Base-by-base conservation (phyloP, 1,140 invertebrate genomes). In the Halyomorpha halys region DNA sequence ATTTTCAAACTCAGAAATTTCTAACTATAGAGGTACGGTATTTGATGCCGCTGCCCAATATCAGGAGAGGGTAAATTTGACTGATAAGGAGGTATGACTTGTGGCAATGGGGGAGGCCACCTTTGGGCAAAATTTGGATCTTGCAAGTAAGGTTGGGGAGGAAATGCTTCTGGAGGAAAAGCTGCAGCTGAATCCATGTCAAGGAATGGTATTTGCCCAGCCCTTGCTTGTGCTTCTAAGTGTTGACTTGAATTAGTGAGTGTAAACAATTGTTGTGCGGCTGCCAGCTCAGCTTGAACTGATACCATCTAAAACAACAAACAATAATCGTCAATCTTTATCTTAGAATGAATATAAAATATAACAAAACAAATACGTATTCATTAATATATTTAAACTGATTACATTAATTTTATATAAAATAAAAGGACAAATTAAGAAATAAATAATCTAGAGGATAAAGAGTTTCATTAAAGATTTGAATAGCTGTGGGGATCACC, bases 201-300 rank as follows among this genome's bases (percentile, higher is more conserved):
- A 19, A 56, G 18, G 19, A 49, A 49, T 23, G 53, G 53, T 15
- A 56, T 23, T 15, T 56, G 53, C 4, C 19, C 19, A 23, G 18
- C 23, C 23, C 53, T 56, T 23, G 53, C 53, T 25, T 64, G 63
- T 44, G 30, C 30, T 30, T 64, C 63, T 15, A 64, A 44, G 15
- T 39, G 53, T n/a, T 59, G 63, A n/a, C 30, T 64, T 3, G 63
- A 64, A 34, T 64, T 64, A 25, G 25, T 45, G 1, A 64, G 53
- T 11, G 63, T 64, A 23, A 59, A 64, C 19, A 44, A 18, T 18
- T 64, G 63, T 39, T 64, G 63, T 11, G 63, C 63, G 23, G 63
- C 30, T 15, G 63, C 63, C 34, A 64, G 53, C 44, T 64, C 63
- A 5, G 63, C 63, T 23, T 64, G 63, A 4, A 64, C 53, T 44